Conservation (phyloP, 1,140 invertebrate genomes). For the Artemia franciscana region DNA sequence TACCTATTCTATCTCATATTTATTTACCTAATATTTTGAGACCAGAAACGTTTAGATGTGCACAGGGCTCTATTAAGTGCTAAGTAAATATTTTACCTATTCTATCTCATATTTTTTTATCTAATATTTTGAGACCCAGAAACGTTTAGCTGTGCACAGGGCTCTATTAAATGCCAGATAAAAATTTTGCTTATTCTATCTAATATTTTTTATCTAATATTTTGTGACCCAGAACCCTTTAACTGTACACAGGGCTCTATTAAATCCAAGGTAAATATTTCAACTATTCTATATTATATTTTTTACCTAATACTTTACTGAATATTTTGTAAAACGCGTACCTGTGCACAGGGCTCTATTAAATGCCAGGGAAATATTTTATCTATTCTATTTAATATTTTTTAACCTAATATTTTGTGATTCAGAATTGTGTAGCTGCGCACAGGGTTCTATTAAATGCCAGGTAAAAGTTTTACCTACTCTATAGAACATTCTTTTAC, state of each 20-base stretch:
- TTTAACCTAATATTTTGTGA: no score
- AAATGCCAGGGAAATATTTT: no score
- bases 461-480: conserved; percentile 31
- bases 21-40: no score
- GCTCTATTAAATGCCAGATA: conserved; percentile 84
- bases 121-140: conserved; percentile 79
- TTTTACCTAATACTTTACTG: no score
- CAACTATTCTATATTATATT: not conserved
- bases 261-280: conserved; percentile 51
- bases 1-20: no score
- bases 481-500: no score
- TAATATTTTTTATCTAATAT: conserved; percentile 69
- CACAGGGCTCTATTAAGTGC: conserved; percentile 81
- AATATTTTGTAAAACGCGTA: no score
- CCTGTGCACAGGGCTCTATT: no score
- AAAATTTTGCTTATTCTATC: not conserved
- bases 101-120: no score
- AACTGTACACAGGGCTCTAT: conserved; percentile 80
- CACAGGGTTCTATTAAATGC: conserved; percentile 81
- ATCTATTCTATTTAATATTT: not conserved
- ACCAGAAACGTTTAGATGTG: conserved; percentile 84
- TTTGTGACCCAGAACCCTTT: conserved; percentile 82
- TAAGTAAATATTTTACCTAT: conserved; percentile 32
- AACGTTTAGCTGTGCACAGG: conserved; percentile 74
- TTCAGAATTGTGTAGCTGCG: conserved; percentile 81